Percentiles rank a stretch among this genome's conserved stretches.
phyloP scores from a whole-genome alignment of 2,797 vertebrate species.

The Dicrostonyx torquatus region DNA sequence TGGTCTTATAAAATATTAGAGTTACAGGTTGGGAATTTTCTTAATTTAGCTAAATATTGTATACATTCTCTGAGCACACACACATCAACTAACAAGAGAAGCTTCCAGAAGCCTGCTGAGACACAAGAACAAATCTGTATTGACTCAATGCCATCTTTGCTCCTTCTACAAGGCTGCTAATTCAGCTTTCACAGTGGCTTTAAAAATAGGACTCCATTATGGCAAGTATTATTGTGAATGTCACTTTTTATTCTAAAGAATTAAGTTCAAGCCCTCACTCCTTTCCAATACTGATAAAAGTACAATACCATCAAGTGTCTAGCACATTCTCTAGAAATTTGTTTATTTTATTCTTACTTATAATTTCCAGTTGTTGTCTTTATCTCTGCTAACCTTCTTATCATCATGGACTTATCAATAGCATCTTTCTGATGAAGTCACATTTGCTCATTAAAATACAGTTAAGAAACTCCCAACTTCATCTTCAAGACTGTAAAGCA shows the following conservation, averaged over 20 bases:
- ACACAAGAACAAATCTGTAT: conserved; percentile 35
- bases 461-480: background rate
- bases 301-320: conserved; percentile 23
- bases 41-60: conserved; percentile 44
- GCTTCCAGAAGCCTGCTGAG: conserved; percentile 63
- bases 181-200: conserved; percentile 51
- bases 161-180: conserved; percentile 60
- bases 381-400: conserved; percentile 3
- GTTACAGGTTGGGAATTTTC: background rate
- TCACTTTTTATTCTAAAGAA: conserved; percentile 40
- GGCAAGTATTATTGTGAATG: conserved; percentile 63
- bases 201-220: conserved; percentile 1
- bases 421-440: background rate
- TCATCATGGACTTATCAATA: conserved; percentile 14
- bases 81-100: conserved; percentile 42
- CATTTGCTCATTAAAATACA: conserved; percentile 47
- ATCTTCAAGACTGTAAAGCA: background rate
- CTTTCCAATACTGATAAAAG: background rate
- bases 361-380: conserved; percentile 17
- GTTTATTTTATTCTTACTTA: background rate
- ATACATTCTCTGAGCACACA: background rate
- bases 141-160: conserved; percentile 66
- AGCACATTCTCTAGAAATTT: conserved; percentile 54
- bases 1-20: background rate
- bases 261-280: background rate